Evolutionary conservation across 2,113 vertebrate species (phyloP), one percentile per base, ranked within the genome.

Genomic region (Rhinolophus ferrumequinum): DNA sequence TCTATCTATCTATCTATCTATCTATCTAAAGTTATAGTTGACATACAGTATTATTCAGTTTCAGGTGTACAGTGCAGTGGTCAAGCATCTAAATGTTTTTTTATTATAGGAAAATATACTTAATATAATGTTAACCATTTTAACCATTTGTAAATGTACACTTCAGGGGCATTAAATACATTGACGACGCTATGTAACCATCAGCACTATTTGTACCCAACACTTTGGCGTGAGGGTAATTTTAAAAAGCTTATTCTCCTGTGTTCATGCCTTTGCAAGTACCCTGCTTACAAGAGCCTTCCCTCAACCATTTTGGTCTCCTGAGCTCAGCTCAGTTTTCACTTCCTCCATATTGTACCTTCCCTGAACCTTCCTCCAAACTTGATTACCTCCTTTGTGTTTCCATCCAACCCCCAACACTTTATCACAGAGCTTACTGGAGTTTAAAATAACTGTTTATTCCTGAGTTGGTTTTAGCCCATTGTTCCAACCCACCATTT

Each of bases 401-500:
- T 95, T 82, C n/a, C 16, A 44, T n/a, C 54, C 54, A 0, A 44
- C 80, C 82, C 19, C 21, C 67, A 69, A 44, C 44, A 70, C 64
- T 81, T 67, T 54, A 90, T 80, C 69, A 22, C 30, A 80, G 58
- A 87, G 75, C 30, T 95, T 69, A 69, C 62, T n/a, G 21, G 64
- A 76, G 28, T 87, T 69, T 92, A 47, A 81, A 88, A 54, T 77
- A 69, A 54, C 33, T 56, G 26, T 60, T 94, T 82, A 52, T 89
- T 93, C 73, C 79, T 56, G 44, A 94, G 60, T 89, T 85, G 35
- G 4, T 47, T 77, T 89, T 41, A 44, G 33, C 52, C 67, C 75
- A 50, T 82, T 67, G 19, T 95, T 96, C 33, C 90, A 93, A 33
- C n/a, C 56, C 52, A 70, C 18, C 47, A 13, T 70, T 76, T 88